Percentiles rank a stretch among this genome's conserved stretches.
These are phyloP conservation scores for Lutjanus erythropterus DNA, from an alignment of 2,113 vertebrate genomes.

Conservation along the genomic window DNA sequence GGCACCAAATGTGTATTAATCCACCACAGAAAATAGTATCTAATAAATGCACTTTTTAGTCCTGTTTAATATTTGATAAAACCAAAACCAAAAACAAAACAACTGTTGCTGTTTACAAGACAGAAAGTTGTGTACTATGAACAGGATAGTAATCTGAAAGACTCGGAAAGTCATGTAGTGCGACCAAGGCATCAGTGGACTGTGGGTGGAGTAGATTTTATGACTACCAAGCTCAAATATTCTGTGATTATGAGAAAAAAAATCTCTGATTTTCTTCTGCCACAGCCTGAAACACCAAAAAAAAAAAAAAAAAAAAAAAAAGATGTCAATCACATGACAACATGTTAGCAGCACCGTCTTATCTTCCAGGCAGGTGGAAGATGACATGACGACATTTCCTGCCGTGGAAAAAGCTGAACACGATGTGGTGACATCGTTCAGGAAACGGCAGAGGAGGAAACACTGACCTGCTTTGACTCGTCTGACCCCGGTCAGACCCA, in stretches of 20 bases:
- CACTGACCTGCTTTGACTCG: neutral
- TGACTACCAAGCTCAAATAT: neutral
- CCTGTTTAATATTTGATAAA: too few relatives aligned
- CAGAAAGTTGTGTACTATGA: too few relatives aligned
- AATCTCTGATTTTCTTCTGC: too few relatives aligned
- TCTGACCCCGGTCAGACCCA: constrained; percentile 15
- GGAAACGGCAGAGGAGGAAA: constrained; percentile 45
- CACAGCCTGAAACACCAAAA: too few relatives aligned
- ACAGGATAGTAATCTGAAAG: too few relatives aligned
- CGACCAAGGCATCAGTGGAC: too few relatives aligned
- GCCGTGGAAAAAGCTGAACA: constrained; percentile 25
- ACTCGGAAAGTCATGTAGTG: too few relatives aligned
- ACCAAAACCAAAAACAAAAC: too few relatives aligned
- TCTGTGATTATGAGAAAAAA: neutral
- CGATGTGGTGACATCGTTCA: constrained; percentile 10
- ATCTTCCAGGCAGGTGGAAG: neutral
- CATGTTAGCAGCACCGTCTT: neutral
- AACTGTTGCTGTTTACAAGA: too few relatives aligned
- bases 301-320: too few relatives aligned
- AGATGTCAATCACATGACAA: neutral
- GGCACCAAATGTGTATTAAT: neutral
- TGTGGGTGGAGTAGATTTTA: neutral
- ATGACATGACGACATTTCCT: constrained; percentile 26
- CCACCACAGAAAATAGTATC: too few relatives aligned
- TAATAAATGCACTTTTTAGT: neutral